Evolutionary conservation across 2,797 vertebrate species (phyloP).

Genomic region (Potorous gilbertii): DNA sequence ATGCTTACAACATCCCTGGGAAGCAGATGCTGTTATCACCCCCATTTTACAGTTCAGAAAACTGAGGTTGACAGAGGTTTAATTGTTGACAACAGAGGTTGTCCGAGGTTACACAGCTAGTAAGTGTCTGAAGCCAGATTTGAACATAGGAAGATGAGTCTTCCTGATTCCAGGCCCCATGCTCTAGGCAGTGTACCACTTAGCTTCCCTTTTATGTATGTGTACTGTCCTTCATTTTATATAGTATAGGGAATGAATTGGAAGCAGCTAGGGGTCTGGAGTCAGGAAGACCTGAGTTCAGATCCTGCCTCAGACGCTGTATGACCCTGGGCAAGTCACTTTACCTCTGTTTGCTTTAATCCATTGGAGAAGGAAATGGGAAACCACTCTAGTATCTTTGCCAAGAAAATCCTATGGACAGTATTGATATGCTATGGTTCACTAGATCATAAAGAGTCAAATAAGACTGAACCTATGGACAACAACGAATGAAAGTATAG

Average conservation of each 20-base stretch:
- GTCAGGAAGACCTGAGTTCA: background rate
- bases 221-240: background rate
- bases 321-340: background rate
- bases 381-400: background rate
- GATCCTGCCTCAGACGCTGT: background rate
- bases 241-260: background rate
- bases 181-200: too few species aligned
- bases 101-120: too few species aligned
- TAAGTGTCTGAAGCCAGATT: too few species aligned
- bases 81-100: too few species aligned
- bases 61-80: too few species aligned
- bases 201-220: too few species aligned
- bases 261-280: background rate
- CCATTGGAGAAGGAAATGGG: background rate
- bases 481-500: background rate
- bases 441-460: background rate
- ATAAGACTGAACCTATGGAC: background rate
- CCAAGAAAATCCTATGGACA: background rate
- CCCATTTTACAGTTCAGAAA: background rate
- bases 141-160: too few species aligned
- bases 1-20: background rate
- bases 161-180: too few species aligned
- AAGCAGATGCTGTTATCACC: background rate
- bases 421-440: background rate
- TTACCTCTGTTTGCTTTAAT: background rate